Evolutionary conservation across 1,140 invertebrate genomes (phyloP).

Genomic region (Drosophila ironensis): DNA sequence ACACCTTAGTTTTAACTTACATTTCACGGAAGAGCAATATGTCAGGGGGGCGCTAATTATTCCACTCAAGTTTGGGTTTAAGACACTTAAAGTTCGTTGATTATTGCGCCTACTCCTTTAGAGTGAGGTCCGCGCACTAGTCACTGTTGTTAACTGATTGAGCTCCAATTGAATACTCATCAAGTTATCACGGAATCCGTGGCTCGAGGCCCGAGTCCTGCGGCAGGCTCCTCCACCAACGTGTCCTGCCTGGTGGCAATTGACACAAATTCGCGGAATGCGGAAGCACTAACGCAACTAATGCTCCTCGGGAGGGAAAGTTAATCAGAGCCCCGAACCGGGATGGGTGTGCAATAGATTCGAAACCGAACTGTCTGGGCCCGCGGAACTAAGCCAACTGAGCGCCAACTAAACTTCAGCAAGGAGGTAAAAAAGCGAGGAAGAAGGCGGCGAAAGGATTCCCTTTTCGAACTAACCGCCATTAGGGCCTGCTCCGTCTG

Average conservation of each 20-base stretch:
- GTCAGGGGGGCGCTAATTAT: not conserved
- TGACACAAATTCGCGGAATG: conserved; percentile 74
- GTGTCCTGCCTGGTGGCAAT: conserved; percentile 53
- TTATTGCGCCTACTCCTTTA: not conserved
- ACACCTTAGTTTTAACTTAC: conserved; percentile 42
- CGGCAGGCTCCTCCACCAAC: conserved; percentile 6
- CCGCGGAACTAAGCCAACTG: conserved; percentile 56
- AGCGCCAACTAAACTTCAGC: conserved; percentile 43
- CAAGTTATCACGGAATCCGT: conserved; percentile 41
- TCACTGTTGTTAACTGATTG: conserved; percentile 70
- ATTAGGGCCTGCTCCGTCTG: conserved; percentile 42
- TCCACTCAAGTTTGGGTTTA: not conserved
- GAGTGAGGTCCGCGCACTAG: conserved; percentile 31
- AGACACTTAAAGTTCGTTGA: not conserved
- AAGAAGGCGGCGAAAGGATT: conserved; percentile 27
- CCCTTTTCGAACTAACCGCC: conserved; percentile 51
- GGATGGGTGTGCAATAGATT: not conserved
- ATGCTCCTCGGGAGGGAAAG: conserved; percentile 40
- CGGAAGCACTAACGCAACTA: conserved; percentile 64
- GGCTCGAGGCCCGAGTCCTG: conserved; percentile 9
- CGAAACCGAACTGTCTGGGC: conserved; percentile 33
- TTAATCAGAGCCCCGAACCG: conserved; percentile 18
- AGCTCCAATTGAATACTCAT: conserved; percentile 72
- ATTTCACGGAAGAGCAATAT: not conserved
- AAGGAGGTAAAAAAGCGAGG: conserved; percentile 9